These are phyloP conservation scores for Drosophila nasuta DNA, from an alignment of 1,140 invertebrate species.

Conservation along the genomic window DNA sequence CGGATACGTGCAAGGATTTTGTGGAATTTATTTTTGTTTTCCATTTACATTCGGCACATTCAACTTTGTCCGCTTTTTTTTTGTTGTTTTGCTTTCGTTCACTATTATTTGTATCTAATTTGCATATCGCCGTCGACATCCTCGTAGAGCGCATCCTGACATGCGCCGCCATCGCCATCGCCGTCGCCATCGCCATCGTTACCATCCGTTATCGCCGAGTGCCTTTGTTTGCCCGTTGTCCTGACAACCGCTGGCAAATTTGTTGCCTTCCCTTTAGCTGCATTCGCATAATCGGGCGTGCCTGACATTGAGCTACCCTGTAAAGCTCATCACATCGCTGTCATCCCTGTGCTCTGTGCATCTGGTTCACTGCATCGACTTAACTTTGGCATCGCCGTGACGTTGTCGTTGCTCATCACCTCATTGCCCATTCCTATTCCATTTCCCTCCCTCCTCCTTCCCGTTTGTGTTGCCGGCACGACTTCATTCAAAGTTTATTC, in stretches of 20 bases:
- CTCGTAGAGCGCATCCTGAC: constrained; percentile 63
- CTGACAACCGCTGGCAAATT: constrained; percentile 66
- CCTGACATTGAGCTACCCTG: constrained; percentile 14
- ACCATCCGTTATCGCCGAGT: constrained; percentile 51
- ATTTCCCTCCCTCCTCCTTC: neutral
- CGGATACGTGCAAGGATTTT: constrained; percentile 62
- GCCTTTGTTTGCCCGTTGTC: constrained; percentile 56
- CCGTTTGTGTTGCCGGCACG: constrained; percentile 26
- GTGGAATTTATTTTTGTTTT: constrained; percentile 77
- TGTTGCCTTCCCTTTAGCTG: constrained; percentile 40
- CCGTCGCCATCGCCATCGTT: constrained; percentile 11
- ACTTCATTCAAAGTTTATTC: constrained; percentile 77
- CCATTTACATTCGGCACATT: constrained; percentile 65
- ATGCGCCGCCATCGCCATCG: constrained; percentile 51
- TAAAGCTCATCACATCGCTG: neutral
- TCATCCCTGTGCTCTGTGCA: constrained; percentile 45
- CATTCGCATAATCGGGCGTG: constrained; percentile 9
- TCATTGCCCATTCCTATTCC: neutral
- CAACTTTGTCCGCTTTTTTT: constrained; percentile 32
- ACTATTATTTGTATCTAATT: constrained; percentile 83
- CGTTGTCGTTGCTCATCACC: constrained; percentile 11
- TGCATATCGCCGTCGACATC: constrained; percentile 74
- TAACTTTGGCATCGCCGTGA: constrained; percentile 31
- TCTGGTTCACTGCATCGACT: constrained; percentile 66
- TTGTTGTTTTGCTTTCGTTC: constrained; percentile 18